Evolutionary conservation across 2,797 vertebrate species (phyloP).

Genomic region (Pseudomugil tenellus): DNA sequence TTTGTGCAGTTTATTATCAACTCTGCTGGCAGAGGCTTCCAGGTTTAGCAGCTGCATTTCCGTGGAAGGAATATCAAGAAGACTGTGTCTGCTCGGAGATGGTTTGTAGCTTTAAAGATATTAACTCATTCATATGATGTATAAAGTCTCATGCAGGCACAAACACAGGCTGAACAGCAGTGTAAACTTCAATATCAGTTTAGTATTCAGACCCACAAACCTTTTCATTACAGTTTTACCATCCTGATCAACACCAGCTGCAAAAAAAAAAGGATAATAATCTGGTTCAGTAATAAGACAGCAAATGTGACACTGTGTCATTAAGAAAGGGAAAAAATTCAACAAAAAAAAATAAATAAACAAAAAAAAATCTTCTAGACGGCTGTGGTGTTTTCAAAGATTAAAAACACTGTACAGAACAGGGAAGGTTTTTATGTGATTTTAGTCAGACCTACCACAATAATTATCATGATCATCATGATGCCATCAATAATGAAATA

Average conservation of each 20-base stretch:
- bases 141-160: conserved; percentile 17
- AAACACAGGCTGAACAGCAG: conserved; percentile 32
- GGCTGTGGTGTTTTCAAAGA: conserved; percentile 15
- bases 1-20: conserved; percentile 76
- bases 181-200: conserved; percentile 36
- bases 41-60: conserved; percentile 54
- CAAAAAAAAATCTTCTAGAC: no score
- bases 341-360: no score
- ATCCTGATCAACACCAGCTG: conserved; percentile 56
- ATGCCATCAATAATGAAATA: no score
- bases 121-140: conserved; percentile 45
- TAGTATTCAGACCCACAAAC: conserved; percentile 46
- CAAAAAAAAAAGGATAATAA: conserved; percentile 25
- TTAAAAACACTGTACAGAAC: no score
- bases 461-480: no score
- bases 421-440: no score
- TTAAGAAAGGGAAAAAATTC: conserved; percentile 21
- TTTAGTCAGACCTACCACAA: no score
- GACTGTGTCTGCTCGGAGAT: conserved; percentile 49
- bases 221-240: conserved; percentile 54
- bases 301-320: conserved; percentile 36
- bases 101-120: conserved; percentile 71
- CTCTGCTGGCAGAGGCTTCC: conserved; percentile 80
- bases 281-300: conserved; percentile 36
- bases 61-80: conserved; percentile 74